phyloP scores from a whole-genome alignment of 64 coral and sea anemone species.

The Orbicella faveolata region DNA sequence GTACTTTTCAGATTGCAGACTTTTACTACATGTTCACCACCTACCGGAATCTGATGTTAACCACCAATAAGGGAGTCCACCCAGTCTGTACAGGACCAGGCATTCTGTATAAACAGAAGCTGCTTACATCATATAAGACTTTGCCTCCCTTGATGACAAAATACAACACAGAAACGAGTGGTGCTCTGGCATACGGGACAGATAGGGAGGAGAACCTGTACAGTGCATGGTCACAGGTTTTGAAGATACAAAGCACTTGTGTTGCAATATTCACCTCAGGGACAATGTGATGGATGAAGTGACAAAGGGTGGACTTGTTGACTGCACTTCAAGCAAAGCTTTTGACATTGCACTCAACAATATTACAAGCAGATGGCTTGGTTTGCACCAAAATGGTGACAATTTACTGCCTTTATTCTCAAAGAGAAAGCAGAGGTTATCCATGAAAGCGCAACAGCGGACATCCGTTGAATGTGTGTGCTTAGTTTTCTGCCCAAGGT shows the following conservation, averaged over 20 bases:
- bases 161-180: constrained; percentile 1
- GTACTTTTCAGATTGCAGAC: constrained; percentile 30
- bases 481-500: constrained; percentile 49
- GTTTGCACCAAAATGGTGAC: constrained; percentile 19
- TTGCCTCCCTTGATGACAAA: constrained; percentile 13
- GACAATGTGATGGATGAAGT: constrained; percentile 38
- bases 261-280: constrained; percentile 47
- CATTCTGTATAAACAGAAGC: constrained; percentile 49
- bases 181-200: constrained; percentile 32
- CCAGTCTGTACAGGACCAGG: constrained; percentile 27
- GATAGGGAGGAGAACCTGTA: constrained; percentile 51
- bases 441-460: constrained; percentile 27
- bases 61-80: constrained; percentile 13
- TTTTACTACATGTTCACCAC: constrained; percentile 35
- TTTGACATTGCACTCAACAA: constrained; percentile 15
- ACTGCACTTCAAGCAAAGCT: constrained; percentile 28
- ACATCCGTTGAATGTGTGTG: constrained; percentile 48
- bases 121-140: constrained; percentile 15
- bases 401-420: constrained; percentile 29
- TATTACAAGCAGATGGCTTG: background rate
- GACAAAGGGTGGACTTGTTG: constrained; percentile 13
- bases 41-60: constrained; percentile 47
- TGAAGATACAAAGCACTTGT: constrained; percentile 30
- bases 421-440: constrained; percentile 51
- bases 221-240: constrained; percentile 17